Conservation (phyloP, 2,888 invertebrate species). For the Margaritifera margaritifera region DNA sequence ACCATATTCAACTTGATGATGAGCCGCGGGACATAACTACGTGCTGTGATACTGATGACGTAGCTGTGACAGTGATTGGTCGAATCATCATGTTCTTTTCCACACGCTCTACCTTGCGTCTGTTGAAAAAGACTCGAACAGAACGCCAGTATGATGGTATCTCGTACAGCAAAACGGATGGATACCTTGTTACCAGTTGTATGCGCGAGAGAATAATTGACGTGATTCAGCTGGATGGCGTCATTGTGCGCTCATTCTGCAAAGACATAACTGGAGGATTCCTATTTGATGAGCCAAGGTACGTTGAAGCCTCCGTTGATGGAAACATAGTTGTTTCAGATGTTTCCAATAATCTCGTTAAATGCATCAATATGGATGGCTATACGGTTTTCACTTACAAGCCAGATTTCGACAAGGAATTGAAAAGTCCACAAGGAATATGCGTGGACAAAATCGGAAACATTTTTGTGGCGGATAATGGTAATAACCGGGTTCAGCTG, state of each 20-base stretch:
- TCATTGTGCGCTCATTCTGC: slow-evolving; percentile 45
- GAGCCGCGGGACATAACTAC: slow-evolving; percentile 61
- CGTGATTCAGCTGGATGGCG: slow-evolving; percentile 51
- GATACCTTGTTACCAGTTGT: slow-evolving; percentile 49
- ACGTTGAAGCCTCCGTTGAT: slow-evolving; percentile 49
- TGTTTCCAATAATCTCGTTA: slow-evolving; percentile 41
- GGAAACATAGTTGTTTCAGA: slow-evolving; percentile 57
- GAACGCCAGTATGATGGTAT: slow-evolving; percentile 61
- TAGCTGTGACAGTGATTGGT: slow-evolving; percentile 57
- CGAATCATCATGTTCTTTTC: slow-evolving; percentile 54
- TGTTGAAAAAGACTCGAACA: slow-evolving; percentile 52
- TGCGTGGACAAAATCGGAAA: slow-evolving; percentile 60
- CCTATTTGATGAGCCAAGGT: slow-evolving; percentile 53
- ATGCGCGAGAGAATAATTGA: slow-evolving; percentile 51
- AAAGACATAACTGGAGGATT: slow-evolving; percentile 31
- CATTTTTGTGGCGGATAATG: slow-evolving; percentile 58
- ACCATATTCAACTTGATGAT: slow-evolving; percentile 60
- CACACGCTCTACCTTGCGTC: slow-evolving; percentile 41
- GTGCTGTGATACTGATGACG: slow-evolving; percentile 51
- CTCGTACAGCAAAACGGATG: slow-evolving; percentile 38
- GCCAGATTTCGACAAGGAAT: slow-evolving; percentile 39
- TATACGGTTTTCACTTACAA: slow-evolving; percentile 46
- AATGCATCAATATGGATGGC: slow-evolving; percentile 48
- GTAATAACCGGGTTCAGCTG: slow-evolving; percentile 54
- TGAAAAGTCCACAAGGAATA: slow-evolving; percentile 54